Base-by-base conservation (phyloP, 2,113 vertebrate species). In the Rhombomys opimus region DNA sequence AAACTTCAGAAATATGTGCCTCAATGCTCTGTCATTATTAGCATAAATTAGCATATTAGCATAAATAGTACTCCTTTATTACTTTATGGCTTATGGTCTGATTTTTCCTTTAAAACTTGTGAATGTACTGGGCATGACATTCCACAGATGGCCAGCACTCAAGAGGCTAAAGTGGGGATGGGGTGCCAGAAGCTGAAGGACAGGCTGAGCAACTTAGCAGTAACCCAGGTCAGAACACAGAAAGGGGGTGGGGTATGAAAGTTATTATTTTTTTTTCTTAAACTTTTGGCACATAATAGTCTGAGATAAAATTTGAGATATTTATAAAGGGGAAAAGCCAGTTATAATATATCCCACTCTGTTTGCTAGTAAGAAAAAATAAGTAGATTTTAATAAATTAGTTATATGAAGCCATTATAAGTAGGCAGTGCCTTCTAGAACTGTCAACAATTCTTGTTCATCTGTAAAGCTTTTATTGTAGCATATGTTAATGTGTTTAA, bases 251-350 rank as follows among this genome's bases (percentile, higher is more conserved):
- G 46, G 46, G 63, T 52, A 38, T 68, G 12, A 87, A 54, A 70
- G 75, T 46, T 73, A 4, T 61, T n/a, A 6, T 35, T 73, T 93
- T 84, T 93, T 95, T 91, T 63, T 41, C 57, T 73, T 92, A 35
- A 90, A 57, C 5, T 18, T 93, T 95, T 89, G 25, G 22, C 30
- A 78, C 3, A 41, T 41, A 38, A 7, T 89, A 7, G 65, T 85
- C 27, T 94, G 72, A n/a, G 86, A 52, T 81, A 73, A 94, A 73
- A 27, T 73, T 50, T 85, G 8, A 59, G 85, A 20, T 12, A 59
- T 82, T 82, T 61, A 41, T 91, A 72, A 57, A 50, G 65, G 17
- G 91, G 57, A 63, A 85, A 85, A 41, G 7, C 3, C 25, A 72
- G 52, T 68, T 52, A 59, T n/a, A n/a, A 81, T 81, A 52, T 81